A percentile compares a stretch with the other conserved stretches of the same genome.
phyloP scores from a whole-genome alignment of 2,888 invertebrate genomes.

The Rhagonycha lutea region DNA sequence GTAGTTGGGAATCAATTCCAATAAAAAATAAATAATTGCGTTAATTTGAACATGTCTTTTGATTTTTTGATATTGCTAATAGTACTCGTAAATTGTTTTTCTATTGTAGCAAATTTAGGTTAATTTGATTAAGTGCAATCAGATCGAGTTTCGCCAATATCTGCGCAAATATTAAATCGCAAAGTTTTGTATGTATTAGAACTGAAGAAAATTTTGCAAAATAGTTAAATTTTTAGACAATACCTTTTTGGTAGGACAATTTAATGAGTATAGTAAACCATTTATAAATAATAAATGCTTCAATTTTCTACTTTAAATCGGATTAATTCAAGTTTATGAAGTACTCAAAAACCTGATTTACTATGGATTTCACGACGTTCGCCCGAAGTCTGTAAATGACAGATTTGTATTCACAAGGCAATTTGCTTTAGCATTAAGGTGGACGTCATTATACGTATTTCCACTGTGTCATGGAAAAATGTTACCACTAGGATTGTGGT shows the following conservation, averaged over 20 bases:
- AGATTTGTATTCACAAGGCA: not conserved
- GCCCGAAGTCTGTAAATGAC: not conserved
- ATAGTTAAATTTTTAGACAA: too few species aligned
- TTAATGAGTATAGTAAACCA: not conserved
- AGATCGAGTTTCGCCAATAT: too few species aligned
- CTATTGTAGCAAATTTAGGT: too few species aligned
- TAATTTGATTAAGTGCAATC: too few species aligned
- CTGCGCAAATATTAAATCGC: too few species aligned
- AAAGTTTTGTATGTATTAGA: too few species aligned
- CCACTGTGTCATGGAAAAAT: not conserved
- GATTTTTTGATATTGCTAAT: too few species aligned
- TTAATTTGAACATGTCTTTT: too few species aligned
- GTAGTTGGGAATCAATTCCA: too few species aligned
- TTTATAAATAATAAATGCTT: not conserved
- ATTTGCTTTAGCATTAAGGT: not conserved
- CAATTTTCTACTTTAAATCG: not conserved
- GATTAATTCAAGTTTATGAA: not conserved
- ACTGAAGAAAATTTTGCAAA: too few species aligned
- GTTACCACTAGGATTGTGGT: not conserved
- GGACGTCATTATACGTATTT: not conserved
- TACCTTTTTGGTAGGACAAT: not conserved
- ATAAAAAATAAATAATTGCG: too few species aligned
- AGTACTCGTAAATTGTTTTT: too few species aligned
- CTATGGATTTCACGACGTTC: not conserved
- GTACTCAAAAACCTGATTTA: not conserved